A percentile compares a stretch with the other conserved stretches of the same genome.
Evolutionary conservation across 2,888 invertebrate species (phyloP).

Genomic region (Melanophora roralis): DNA sequence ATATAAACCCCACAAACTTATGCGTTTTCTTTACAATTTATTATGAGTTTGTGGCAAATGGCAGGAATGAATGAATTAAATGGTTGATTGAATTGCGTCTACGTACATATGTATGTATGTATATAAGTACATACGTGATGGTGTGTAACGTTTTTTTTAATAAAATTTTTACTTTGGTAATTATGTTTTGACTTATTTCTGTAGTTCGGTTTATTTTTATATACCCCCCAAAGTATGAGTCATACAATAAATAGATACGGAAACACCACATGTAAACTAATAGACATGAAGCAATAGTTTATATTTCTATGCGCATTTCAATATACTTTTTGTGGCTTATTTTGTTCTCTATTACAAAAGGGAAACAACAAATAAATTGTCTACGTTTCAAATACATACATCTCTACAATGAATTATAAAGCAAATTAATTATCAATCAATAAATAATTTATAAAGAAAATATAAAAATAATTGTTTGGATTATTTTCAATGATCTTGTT

Average conservation of each 20-base stretch:
- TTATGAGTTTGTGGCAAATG: constrained; percentile 21
- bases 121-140: constrained; percentile 23
- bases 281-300: constrained; percentile 35
- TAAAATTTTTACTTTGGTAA: background rate
- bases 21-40: background rate
- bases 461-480: background rate
- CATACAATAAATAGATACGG: constrained; percentile 29
- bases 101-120: constrained; percentile 13
- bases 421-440: constrained; percentile 42
- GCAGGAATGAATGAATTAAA: constrained; percentile 36
- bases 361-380: background rate
- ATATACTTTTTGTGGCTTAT: background rate
- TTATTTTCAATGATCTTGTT: background rate
- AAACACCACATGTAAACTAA: constrained; percentile 44
- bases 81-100: constrained; percentile 13
- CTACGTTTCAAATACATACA: background rate
- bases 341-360: background rate
- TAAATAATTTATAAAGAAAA: constrained; percentile 22
- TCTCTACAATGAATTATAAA: constrained; percentile 9
- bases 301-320: constrained; percentile 37
- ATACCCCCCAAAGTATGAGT: constrained; percentile 37
- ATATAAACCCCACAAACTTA: background rate
- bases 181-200: background rate
- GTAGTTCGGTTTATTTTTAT: too few relatives aligned
- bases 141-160: background rate